These are phyloP conservation scores for Equus quagga DNA, from an alignment of 2,113 vertebrate species.

Conservation along the genomic window DNA sequence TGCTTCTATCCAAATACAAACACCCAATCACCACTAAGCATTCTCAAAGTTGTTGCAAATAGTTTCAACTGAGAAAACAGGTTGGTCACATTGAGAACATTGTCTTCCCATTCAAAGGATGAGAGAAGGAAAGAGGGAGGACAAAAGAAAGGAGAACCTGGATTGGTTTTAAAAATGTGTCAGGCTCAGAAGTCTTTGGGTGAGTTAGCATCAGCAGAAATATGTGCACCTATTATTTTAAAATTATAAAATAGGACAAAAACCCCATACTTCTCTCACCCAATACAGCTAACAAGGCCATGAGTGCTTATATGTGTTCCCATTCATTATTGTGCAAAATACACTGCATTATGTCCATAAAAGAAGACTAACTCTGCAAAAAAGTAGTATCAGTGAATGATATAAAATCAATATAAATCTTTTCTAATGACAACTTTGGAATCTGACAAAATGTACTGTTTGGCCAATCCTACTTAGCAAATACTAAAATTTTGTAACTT, in stretches of 20 bases:
- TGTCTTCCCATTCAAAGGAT: too few species aligned
- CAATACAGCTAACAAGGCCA: background rate
- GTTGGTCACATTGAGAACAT: too few species aligned
- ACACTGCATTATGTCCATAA: background rate
- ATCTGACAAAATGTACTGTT: background rate
- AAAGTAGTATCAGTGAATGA: background rate
- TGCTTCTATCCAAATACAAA: too few species aligned
- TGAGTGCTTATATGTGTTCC: background rate
- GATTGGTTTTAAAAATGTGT: too few species aligned
- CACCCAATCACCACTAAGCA: too few species aligned
- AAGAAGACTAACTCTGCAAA: background rate
- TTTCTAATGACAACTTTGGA: background rate
- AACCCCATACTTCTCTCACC: background rate
- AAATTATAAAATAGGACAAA: background rate
- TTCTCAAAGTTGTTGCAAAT: too few species aligned
- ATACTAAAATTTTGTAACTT: background rate
- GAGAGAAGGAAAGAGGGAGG: too few species aligned
- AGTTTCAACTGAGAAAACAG: too few species aligned
- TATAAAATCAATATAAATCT: background rate
- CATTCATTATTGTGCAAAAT: background rate
- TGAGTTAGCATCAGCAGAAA: too few species aligned
- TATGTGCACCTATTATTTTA: background rate
- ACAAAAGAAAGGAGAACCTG: too few species aligned
- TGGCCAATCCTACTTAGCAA: background rate
- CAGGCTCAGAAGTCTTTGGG: too few species aligned